phyloP scores from a whole-genome alignment of 2,113 vertebrate species.

The Campylomormyrus numenius region DNA sequence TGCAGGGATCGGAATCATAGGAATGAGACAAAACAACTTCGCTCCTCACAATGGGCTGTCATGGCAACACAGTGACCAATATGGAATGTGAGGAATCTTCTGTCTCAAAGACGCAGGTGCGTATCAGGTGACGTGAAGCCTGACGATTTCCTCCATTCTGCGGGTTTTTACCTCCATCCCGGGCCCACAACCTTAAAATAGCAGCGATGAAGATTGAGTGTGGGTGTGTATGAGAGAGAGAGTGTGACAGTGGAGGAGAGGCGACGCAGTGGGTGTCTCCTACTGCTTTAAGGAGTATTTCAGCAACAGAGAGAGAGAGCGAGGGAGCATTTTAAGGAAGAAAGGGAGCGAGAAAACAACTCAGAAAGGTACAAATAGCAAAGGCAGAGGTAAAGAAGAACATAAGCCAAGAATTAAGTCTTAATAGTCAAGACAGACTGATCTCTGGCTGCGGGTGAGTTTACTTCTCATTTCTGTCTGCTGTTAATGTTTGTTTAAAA shows the following conservation, averaged over 20 bases:
- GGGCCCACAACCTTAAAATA: slow-evolving; percentile 39
- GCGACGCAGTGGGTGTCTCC: not conserved
- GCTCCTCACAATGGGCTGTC: not conserved
- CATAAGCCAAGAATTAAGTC: not conserved
- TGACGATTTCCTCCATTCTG: slow-evolving; percentile 8
- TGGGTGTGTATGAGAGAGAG: slow-evolving; percentile 11
- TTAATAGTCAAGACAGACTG: not conserved
- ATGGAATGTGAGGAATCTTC: not conserved
- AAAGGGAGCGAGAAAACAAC: not conserved
- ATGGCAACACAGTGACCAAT: not conserved
- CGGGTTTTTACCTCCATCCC: slow-evolving; percentile 31
- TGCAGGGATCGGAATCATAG: not conserved
- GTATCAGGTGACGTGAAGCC: not conserved
- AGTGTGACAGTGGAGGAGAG: not conserved
- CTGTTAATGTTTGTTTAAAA: not conserved
- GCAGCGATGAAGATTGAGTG: slow-evolving; percentile 10
- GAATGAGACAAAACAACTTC: not conserved
- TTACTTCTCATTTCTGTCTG: not conserved
- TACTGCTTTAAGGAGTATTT: not conserved
- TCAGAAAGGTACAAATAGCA: not conserved
- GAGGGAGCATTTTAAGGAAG: not conserved
- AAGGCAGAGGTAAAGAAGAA: not conserved
- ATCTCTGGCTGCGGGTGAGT: not conserved
- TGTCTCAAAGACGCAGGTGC: not conserved
- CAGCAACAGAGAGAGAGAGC: not conserved